These are phyloP conservation scores for Sitophilus oryzae DNA, from an alignment of 1,140 invertebrate genomes.

Conservation along the genomic window DNA sequence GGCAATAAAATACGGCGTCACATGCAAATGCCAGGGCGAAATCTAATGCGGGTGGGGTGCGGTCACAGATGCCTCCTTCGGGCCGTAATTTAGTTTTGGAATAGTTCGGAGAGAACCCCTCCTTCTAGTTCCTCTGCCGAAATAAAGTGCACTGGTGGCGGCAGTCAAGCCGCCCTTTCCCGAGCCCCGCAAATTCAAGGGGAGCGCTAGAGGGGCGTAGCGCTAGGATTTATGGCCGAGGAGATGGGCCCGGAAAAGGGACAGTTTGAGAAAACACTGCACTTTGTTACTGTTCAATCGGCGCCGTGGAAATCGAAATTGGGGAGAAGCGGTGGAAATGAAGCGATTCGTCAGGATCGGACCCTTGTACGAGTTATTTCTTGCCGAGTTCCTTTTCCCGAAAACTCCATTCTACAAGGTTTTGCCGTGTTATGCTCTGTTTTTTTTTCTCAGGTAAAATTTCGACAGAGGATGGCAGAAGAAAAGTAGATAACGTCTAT, in stretches of 20 bases:
- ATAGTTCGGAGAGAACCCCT: constrained; percentile 40
- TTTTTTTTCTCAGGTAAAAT: too few relatives aligned
- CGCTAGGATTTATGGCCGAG: constrained; percentile 44
- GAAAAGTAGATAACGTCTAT: too few relatives aligned
- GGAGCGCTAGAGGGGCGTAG: constrained; percentile 28
- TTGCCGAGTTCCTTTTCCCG: too few relatives aligned
- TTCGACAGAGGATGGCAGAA: too few relatives aligned
- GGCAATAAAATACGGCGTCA: constrained; percentile 45
- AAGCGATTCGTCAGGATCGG: constrained; percentile 24
- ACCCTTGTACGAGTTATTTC: too few relatives aligned
- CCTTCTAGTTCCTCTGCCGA: constrained; percentile 29
- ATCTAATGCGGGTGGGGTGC: constrained; percentile 37
- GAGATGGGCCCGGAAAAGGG: constrained; percentile 27
- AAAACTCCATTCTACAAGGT: too few relatives aligned
- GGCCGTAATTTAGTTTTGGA: constrained; percentile 46
- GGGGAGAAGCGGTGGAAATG: constrained; percentile 16
- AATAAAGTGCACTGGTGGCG: constrained; percentile 34
- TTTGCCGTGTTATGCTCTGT: too few relatives aligned
- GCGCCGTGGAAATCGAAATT: constrained; percentile 17
- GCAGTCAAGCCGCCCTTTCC: constrained; percentile 4
- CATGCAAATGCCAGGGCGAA: constrained; percentile 44
- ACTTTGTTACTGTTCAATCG: constrained; percentile 23
- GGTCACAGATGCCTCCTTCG: constrained; percentile 45
- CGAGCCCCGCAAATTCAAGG: background rate
- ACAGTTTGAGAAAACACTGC: constrained; percentile 26